phyloP scores from a whole-genome alignment of 2,113 vertebrate species.

The Oriolus oriolus region DNA sequence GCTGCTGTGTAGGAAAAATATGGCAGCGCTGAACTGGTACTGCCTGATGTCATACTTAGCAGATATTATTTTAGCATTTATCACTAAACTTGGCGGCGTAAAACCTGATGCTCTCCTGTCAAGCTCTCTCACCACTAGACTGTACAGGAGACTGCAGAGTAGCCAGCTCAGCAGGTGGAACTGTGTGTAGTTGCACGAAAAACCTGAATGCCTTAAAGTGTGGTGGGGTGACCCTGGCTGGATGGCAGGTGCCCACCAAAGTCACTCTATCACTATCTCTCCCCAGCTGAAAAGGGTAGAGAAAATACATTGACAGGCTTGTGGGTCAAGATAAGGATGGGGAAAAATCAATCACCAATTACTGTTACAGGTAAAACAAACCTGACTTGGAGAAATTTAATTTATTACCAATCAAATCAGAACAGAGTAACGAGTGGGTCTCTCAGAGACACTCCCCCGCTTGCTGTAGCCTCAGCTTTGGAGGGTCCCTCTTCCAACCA shows the following conservation, averaged over 20 bases:
- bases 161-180: background rate
- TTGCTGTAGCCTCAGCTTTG: background rate
- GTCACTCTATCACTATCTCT: background rate
- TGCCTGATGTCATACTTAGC: background rate
- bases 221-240: background rate
- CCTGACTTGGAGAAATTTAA: background rate
- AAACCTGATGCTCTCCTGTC: background rate
- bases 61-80: background rate
- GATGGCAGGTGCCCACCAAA: background rate
- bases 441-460: background rate
- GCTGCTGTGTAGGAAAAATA: background rate
- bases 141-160: background rate
- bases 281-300: background rate
- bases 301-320: background rate
- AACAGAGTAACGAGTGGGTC: background rate
- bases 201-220: background rate
- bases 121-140: background rate
- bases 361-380: background rate
- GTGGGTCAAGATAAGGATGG: background rate
- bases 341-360: background rate
- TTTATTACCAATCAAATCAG: background rate
- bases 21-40: background rate
- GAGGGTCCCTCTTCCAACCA: background rate
- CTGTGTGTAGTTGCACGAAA: fast-evolving
- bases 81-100: background rate